Conservation (phyloP, 2,113 vertebrate genomes). For the Felis catus region DNA sequence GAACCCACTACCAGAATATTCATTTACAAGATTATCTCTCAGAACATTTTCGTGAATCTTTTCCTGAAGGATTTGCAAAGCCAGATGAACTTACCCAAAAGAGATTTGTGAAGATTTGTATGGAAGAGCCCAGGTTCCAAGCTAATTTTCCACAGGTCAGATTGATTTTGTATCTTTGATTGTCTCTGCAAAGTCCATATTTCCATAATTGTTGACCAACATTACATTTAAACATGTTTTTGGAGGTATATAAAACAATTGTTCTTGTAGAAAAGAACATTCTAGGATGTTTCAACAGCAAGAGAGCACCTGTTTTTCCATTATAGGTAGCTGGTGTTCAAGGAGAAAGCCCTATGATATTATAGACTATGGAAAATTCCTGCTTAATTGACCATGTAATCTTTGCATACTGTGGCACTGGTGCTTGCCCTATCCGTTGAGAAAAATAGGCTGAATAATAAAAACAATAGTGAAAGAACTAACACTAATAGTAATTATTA, state of each 20-base stretch:
- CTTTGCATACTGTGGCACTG: background rate
- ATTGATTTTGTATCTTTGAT: slow-evolving; percentile 75
- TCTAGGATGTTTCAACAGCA: background rate
- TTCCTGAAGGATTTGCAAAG: slow-evolving; percentile 71
- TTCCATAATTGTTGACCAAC: background rate
- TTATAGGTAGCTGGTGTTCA: background rate
- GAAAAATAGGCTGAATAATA: slow-evolving; percentile 19
- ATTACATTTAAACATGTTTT: background rate
- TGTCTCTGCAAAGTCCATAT: background rate
- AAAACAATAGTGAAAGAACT: background rate
- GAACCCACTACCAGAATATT: slow-evolving; percentile 78
- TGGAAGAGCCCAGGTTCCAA: slow-evolving; percentile 92
- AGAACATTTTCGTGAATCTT: slow-evolving; percentile 62
- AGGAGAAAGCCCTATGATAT: background rate
- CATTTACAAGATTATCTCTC: slow-evolving; percentile 68
- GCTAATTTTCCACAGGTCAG: slow-evolving; percentile 95
- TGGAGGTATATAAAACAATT: background rate
- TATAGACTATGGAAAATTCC: background rate
- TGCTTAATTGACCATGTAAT: background rate
- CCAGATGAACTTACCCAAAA: slow-evolving; percentile 75
- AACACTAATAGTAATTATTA: background rate
- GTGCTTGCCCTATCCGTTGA: background rate
- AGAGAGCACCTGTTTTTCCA: background rate
- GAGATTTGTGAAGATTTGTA: slow-evolving; percentile 85
- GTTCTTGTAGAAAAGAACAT: background rate